Evolutionary conservation across 1,140 invertebrate species (phyloP).

Genomic region (Acromyrmex charruanus): DNA sequence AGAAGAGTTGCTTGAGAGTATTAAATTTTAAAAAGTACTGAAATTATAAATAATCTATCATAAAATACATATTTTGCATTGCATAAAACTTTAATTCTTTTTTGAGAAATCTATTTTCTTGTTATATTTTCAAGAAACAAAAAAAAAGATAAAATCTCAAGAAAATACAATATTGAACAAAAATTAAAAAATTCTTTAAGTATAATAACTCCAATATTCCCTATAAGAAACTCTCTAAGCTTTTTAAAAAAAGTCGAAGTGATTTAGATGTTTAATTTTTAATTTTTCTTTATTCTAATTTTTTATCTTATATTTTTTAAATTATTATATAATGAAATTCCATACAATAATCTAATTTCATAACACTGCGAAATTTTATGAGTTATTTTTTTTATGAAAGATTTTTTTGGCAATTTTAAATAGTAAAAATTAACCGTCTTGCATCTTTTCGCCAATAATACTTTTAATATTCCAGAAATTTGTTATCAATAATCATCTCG

Average conservation of each 20-base stretch:
- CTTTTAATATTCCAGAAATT: slow-evolving; percentile 20
- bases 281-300: not conserved
- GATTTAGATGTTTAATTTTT: too few relatives aligned
- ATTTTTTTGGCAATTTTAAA: not conserved
- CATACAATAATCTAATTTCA: too few relatives aligned
- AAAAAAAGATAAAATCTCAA: not conserved
- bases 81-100: not conserved
- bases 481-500: slow-evolving; percentile 2
- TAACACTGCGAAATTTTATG: not conserved
- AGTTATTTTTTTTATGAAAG: not conserved
- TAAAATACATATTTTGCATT: not conserved
- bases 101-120: not conserved
- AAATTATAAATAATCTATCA: not conserved
- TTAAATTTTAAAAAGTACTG: not conserved
- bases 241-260: not conserved
- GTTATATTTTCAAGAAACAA: not conserved
- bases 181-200: not conserved
- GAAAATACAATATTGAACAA: not conserved
- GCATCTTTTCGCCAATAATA: not conserved
- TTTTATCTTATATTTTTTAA: not conserved
- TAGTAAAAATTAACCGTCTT: not conserved
- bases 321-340: not conserved
- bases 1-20: not conserved
- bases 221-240: not conserved
- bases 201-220: too few relatives aligned